Percentiles rank a stretch among this genome's conserved stretches.
Conservation (phyloP, 2,888 invertebrate species). For the Lymantria monacha region DNA sequence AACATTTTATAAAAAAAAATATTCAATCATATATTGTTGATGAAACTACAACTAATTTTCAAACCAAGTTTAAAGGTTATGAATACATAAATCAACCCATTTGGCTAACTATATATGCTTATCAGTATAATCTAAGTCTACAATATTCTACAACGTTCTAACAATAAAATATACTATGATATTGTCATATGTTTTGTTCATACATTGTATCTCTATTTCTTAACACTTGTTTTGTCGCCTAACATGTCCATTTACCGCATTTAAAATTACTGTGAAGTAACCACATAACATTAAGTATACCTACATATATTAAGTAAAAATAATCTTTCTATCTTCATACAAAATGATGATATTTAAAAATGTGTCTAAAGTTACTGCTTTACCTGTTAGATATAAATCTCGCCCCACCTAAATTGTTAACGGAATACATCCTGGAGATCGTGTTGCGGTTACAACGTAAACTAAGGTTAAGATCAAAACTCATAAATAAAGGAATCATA, state of each 20-base stretch:
- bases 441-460: conserved; percentile 18
- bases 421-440: conserved; percentile 37
- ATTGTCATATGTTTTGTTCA: background rate
- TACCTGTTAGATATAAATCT: conserved; percentile 40
- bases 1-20: no score
- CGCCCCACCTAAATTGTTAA: background rate
- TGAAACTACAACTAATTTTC: background rate
- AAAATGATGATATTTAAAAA: conserved; percentile 12
- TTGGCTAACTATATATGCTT: background rate
- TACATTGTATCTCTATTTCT: background rate
- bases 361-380: conserved; percentile 19
- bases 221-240: background rate
- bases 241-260: background rate
- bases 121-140: background rate
- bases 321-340: conserved; percentile 18
- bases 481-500: conserved; percentile 48
- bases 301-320: conserved; percentile 1
- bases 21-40: no score
- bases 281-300: background rate
- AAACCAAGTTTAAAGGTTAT: background rate
- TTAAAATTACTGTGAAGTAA: background rate
- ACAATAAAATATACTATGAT: background rate
- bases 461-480: conserved; percentile 12
- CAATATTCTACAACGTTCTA: background rate
- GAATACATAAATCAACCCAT: background rate